Evolutionary conservation across 2,113 vertebrate species (phyloP).

Genomic region (Clarias macrocephalus): DNA sequence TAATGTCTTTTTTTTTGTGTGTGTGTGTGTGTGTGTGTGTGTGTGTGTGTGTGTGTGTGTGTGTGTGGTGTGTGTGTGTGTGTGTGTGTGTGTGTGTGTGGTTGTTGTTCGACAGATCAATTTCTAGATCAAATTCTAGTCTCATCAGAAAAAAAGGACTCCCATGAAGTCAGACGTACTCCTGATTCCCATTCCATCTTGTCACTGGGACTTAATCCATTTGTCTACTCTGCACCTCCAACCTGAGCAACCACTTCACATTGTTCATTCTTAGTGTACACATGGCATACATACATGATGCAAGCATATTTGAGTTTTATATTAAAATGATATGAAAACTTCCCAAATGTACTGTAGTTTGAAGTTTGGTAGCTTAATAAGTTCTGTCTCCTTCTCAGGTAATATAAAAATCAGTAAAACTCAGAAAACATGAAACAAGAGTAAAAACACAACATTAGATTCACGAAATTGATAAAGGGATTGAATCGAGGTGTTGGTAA

Average conservation of each 20-base stretch:
- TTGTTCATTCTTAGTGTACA: background rate
- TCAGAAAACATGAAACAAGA: background rate
- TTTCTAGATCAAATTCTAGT: background rate
- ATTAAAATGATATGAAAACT: background rate
- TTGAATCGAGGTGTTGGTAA: slow-evolving; percentile 32
- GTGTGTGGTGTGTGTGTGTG: too few species aligned
- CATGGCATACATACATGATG: slow-evolving; percentile 2
- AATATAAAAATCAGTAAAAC: background rate
- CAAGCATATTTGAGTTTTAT: slow-evolving; percentile 29
- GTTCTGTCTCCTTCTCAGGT: background rate
- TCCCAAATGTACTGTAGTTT: background rate
- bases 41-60: too few species aligned
- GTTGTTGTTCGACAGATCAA: background rate
- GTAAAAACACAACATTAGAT: slow-evolving; percentile 24
- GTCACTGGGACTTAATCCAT: slow-evolving; percentile 52
- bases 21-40: too few species aligned
- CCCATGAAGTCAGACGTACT: background rate
- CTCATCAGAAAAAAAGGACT: background rate
- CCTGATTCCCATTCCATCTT: slow-evolving; percentile 28
- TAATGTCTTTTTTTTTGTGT: background rate
- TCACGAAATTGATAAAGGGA: slow-evolving; percentile 14
- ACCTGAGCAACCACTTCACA: slow-evolving; percentile 27
- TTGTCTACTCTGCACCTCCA: background rate
- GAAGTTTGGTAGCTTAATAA: background rate
- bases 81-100: too few species aligned